phyloP scores from a whole-genome alignment of 1,140 invertebrate species.

The Adelges cooleyi region DNA sequence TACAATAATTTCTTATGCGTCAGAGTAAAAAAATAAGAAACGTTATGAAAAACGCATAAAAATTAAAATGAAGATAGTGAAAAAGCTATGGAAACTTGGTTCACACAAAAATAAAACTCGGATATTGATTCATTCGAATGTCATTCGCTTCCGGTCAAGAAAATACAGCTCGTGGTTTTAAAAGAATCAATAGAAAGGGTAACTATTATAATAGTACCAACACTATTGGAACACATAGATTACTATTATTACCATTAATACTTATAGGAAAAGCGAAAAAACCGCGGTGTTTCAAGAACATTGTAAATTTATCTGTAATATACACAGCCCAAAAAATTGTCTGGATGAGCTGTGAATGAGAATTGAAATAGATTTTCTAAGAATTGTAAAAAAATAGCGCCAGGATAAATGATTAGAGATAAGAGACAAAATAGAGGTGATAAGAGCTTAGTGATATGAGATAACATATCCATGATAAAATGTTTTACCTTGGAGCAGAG shows the following conservation, averaged over 20 bases:
- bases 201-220: slow-evolving; percentile 37
- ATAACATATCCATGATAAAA: no score
- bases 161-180: slow-evolving; percentile 37
- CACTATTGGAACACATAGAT: slow-evolving; percentile 40
- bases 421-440: no score
- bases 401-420: no score
- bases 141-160: slow-evolving; percentile 36
- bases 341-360: no score
- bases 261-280: slow-evolving; percentile 37
- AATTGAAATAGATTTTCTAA: no score
- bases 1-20: slow-evolving; percentile 26
- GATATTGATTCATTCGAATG: slow-evolving; percentile 32
- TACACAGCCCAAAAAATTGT: no score
- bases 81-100: slow-evolving; percentile 31
- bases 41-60: slow-evolving; percentile 22
- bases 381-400: no score
- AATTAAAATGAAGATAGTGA: slow-evolving; percentile 31
- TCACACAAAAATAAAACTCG: slow-evolving; percentile 30
- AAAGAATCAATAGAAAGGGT: slow-evolving; percentile 38
- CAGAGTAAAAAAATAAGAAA: slow-evolving; percentile 23
- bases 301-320: not conserved
- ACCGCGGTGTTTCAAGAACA: slow-evolving; percentile 35
- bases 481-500: no score
- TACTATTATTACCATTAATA: slow-evolving; percentile 42
- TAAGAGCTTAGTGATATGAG: no score